phyloP scores from a whole-genome alignment of 2,113 vertebrate genomes.

The Cricetomys ansorgei region DNA sequence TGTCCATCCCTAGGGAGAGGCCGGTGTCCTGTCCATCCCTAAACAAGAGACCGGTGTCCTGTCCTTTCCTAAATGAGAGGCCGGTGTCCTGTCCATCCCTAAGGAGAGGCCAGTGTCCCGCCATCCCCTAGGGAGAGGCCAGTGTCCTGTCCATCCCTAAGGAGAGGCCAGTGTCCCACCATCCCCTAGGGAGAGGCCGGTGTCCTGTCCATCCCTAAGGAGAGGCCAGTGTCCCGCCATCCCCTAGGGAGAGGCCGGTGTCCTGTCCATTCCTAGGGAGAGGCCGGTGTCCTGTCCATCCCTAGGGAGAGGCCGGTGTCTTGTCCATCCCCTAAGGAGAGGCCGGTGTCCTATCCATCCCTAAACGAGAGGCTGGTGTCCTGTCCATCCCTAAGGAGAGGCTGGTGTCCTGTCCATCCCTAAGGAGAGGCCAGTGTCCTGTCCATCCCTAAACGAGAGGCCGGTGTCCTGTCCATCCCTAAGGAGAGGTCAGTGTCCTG shows the following conservation, averaged over 20 bases:
- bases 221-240: not conserved
- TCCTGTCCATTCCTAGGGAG: rapidly evolving
- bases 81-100: not conserved
- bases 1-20: rapidly evolving
- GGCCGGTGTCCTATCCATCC: not conserved
- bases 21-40: not conserved
- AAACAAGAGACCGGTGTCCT: no score
- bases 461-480: not conserved
- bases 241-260: rapidly evolving
- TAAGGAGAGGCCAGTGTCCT: rapidly evolving
- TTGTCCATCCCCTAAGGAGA: rapidly evolving
- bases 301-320: rapidly evolving
- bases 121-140: rapidly evolving
- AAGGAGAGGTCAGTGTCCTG: rapidly evolving
- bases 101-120: rapidly evolving
- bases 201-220: rapidly evolving
- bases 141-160: not conserved
- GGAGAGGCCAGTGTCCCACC: rapidly evolving
- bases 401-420: not conserved
- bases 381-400: rapidly evolving
- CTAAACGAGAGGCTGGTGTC: rapidly evolving
- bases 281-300: not conserved
- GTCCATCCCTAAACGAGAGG: rapidly evolving
- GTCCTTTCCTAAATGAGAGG: rapidly evolving
- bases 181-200: rapidly evolving